Evolutionary conservation across 2,888 invertebrate genomes (phyloP).

Genomic region (Diaprepes abbreviatus): DNA sequence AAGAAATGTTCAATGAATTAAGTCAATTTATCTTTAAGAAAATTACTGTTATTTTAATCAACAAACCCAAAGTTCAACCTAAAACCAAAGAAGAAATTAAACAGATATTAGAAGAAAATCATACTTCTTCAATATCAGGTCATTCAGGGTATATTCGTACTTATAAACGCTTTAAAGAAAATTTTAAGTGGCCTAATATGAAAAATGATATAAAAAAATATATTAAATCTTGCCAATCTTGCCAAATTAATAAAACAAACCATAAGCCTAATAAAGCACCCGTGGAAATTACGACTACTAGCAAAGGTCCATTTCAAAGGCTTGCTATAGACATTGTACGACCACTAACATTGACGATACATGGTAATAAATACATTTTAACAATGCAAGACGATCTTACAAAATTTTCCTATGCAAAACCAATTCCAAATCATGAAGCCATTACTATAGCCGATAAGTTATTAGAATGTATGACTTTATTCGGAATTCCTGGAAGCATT

Average conservation of each 20-base stretch:
- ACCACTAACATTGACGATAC: constrained; percentile 53
- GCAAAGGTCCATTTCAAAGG: constrained; percentile 56
- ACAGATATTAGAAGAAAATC: constrained; percentile 48
- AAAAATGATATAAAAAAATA: constrained; percentile 42
- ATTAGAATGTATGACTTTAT: constrained; percentile 19
- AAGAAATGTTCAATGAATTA: constrained; percentile 22
- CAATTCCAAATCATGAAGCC: constrained; percentile 57
- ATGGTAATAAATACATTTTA: constrained; percentile 54
- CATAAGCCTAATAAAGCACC: constrained; percentile 49
- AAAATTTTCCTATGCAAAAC: constrained; percentile 47
- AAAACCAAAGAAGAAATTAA: constrained; percentile 7
- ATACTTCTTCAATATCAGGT: constrained; percentile 45
- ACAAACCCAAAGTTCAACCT: neutral
- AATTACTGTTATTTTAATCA: neutral
- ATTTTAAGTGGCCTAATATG: constrained; percentile 48
- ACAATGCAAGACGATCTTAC: constrained; percentile 52
- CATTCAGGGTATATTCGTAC: constrained; percentile 40
- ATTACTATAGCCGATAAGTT: constrained; percentile 56
- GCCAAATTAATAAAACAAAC: constrained; percentile 53
- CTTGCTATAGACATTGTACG: constrained; percentile 57
- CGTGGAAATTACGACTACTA: constrained; percentile 59
- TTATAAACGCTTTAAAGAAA: constrained; percentile 50
- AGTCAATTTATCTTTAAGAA: constrained; percentile 18
- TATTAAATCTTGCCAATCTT: constrained; percentile 46
- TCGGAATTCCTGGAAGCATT: constrained; percentile 61